These are phyloP conservation scores for Palythoa heliodiscus DNA, from an alignment of 92 coral and sea anemone genomes.

Conservation along the genomic window DNA sequence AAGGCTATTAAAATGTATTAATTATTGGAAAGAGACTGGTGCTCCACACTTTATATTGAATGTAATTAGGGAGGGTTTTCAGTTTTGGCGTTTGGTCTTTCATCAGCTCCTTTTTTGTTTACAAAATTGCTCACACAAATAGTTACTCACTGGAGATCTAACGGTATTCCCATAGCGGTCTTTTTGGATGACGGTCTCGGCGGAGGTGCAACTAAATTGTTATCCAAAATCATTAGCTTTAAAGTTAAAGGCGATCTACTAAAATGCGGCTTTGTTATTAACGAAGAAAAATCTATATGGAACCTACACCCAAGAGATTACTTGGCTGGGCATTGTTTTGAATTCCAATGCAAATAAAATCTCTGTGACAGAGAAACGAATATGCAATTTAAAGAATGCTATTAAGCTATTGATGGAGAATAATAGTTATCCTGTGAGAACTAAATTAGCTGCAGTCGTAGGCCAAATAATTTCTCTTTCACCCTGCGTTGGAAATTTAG, in stretches of 20 bases:
- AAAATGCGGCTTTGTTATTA: slow-evolving; percentile 14
- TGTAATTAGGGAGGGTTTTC: slow-evolving; percentile 38
- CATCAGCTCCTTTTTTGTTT: slow-evolving; percentile 32
- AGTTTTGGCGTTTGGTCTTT: neutral
- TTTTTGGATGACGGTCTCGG: slow-evolving; percentile 24
- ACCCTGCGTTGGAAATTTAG: neutral
- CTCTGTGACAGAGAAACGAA: slow-evolving; percentile 5
- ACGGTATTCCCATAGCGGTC: slow-evolving; percentile 32
- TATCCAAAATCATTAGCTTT: neutral
- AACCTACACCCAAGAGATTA: slow-evolving; percentile 21
- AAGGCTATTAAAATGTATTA: too few species aligned
- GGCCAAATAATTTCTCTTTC: slow-evolving; percentile 13
- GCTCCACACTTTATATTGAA: slow-evolving; percentile 41
- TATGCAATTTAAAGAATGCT: neutral
- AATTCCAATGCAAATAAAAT: neutral
- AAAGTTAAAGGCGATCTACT: slow-evolving; percentile 6
- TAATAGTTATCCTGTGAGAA: neutral
- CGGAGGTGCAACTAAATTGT: neutral
- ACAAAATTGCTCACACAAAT: slow-evolving; percentile 20
- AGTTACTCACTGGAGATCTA: neutral
- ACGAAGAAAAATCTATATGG: slow-evolving; percentile 16
- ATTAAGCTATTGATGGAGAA: neutral
- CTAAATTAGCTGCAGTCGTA: slow-evolving; percentile 2
- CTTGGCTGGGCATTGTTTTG: slow-evolving; percentile 6
- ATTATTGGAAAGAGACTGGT: neutral